Base-by-base conservation (phyloP, 2,888 invertebrate genomes). In the Sminthurinus aureus region DNA sequence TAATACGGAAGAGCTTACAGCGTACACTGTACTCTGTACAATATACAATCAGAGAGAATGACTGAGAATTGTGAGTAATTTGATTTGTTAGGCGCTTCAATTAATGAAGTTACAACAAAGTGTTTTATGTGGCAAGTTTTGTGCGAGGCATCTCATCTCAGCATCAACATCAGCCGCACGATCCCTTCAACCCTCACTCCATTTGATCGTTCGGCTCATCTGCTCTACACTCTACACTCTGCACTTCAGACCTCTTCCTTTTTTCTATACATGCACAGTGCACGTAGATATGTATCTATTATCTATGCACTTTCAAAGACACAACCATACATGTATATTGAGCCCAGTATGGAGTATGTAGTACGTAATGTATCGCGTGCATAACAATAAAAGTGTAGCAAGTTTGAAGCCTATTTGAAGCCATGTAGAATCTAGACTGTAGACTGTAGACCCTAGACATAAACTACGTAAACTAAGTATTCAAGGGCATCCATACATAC, bases 51-150 rank as follows among this genome's bases (percentile, higher is more conserved):
- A 83, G 78, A 71, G 71, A 26, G 71, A 71, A 24, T 22, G 71
- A 78, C 69, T 78, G 82, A 82, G 77, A 82, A 69, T 78, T 78
- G 22, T 24, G 74, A 66, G 66, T 85, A 85, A 85, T 85, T 83
- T 83, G 83, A 85, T 85, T 85, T 78, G 81, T 81, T 74, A 80
- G 75, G 74, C 69, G 83, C 81, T 83, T 81, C 74, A 81, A 85
- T 85, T 85, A 85, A 83, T 83, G 77, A 83, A 81, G 78, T 79
- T 81, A 81, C 81, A 73, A 64, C 74, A 51, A 73, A 81, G 81
- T 81, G 81, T 81, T 81, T 81, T 81, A 81, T 81, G 81, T 81
- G 74, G 74, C 73, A 64, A 74, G 64, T 74, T 50, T 26, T 69
- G 75, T 13, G 38, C 38, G 38, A 75, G 50, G 76, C 51, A 51